Evolutionary conservation across 2,888 invertebrate genomes (phyloP).

Genomic region (Odontocerum albicorne): DNA sequence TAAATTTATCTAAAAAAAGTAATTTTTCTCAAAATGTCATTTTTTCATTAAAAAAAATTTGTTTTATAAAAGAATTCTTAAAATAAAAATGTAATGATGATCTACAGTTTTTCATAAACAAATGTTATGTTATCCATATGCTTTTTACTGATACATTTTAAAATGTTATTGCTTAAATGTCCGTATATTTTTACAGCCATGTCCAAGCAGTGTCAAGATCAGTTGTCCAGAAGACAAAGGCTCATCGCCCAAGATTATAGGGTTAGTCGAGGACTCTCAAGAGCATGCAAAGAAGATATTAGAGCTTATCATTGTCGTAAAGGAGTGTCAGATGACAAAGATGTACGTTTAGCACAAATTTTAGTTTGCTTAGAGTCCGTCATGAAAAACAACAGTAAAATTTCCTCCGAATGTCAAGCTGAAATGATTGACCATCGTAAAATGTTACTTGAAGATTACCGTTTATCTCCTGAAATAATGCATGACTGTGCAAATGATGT

Average conservation of each 20-base stretch:
- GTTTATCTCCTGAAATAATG: conserved; percentile 91
- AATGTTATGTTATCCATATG: too few relatives aligned
- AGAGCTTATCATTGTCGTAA: conserved; percentile 81
- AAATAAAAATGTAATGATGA: too few relatives aligned
- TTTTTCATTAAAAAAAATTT: neutral
- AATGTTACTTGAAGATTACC: conserved; percentile 90
- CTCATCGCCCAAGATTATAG: conserved; percentile 89
- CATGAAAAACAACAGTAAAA: conserved; percentile 68
- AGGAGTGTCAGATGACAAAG: conserved; percentile 78
- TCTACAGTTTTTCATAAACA: too few relatives aligned
- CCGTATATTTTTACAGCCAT: conserved; percentile 47
- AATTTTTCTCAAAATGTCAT: neutral
- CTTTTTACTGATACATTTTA: too few relatives aligned
- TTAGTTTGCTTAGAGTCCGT: conserved; percentile 88
- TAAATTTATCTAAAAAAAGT: neutral
- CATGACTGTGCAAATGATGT: conserved; percentile 86
- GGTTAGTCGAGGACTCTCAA: conserved; percentile 84
- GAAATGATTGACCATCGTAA: conserved; percentile 92
- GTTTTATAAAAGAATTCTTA: too few relatives aligned
- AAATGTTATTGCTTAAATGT: too few relatives aligned
- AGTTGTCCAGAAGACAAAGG: conserved; percentile 82
- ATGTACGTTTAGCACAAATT: conserved; percentile 85
- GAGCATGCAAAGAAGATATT: conserved; percentile 89
- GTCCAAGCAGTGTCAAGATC: conserved; percentile 74
- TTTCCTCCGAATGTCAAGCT: conserved; percentile 76